A percentile compares a stretch with the other conserved stretches of the same genome.
Conservation (phyloP, 2,797 vertebrate genomes). For the Nothura maculosa region DNA sequence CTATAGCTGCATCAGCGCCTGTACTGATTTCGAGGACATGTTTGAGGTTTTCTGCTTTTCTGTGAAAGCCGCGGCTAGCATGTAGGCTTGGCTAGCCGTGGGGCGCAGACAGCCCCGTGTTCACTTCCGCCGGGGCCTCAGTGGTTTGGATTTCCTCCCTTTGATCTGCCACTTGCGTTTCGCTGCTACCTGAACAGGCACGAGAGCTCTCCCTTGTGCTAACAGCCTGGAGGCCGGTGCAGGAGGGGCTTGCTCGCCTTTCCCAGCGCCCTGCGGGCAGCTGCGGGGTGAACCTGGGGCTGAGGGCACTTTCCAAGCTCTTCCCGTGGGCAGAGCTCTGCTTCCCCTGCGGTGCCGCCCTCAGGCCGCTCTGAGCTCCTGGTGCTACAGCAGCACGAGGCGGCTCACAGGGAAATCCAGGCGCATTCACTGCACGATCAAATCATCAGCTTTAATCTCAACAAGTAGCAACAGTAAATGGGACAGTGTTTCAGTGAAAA, state of each 20-base stretch:
- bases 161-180: not conserved
- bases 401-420: not conserved
- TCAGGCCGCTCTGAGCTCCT: too few species aligned
- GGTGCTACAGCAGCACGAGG: too few species aligned
- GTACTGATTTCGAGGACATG: rapidly evolving
- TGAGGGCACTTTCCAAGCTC: not conserved
- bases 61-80: not conserved
- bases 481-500: not conserved
- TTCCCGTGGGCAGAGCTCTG: too few species aligned
- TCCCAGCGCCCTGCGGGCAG: rapidly evolving
- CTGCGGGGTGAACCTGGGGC: not conserved
- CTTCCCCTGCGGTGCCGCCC: too few species aligned
- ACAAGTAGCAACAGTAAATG: not conserved
- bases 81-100: rapidly evolving
- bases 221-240: rapidly evolving
- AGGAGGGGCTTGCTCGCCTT: not conserved
- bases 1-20: not conserved
- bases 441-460: constrained; percentile 33
- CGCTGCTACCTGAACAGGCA: not conserved
- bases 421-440: not conserved
- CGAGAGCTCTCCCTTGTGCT: not conserved
- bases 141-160: not conserved
- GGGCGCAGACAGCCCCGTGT: not conserved
- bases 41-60: not conserved
- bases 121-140: not conserved